Evolutionary conservation across 2,888 invertebrate species (phyloP).

Genomic region (Pachycephus smyrnensis): DNA sequence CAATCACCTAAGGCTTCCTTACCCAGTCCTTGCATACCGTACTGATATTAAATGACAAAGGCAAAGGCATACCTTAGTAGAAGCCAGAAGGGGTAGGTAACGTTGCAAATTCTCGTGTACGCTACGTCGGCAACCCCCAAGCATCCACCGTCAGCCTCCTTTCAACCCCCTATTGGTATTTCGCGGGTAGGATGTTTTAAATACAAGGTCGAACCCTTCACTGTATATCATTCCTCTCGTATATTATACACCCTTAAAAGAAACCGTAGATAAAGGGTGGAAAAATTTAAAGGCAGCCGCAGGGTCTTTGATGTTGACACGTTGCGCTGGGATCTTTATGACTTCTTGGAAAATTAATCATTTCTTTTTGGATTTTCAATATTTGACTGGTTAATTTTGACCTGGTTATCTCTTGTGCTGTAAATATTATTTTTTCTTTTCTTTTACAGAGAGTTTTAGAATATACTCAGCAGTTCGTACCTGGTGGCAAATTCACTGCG

Average conservation of each 20-base stretch:
- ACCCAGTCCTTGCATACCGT: conserved; percentile 58
- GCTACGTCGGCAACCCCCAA: conserved; percentile 24
- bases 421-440: neutral
- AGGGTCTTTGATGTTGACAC: conserved; percentile 59
- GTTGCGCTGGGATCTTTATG: neutral
- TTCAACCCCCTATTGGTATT: conserved; percentile 60
- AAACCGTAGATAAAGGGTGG: conserved; percentile 56
- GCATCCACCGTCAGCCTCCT: conserved; percentile 18
- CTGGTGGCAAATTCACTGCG: conserved; percentile 1
- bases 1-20: conserved; percentile 66
- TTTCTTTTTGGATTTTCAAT: neutral
- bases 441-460: neutral
- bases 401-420: neutral
- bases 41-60: conserved; percentile 67
- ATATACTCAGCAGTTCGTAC: neutral
- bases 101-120: conserved; percentile 59
- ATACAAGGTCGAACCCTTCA: conserved; percentile 42
- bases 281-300: conserved; percentile 58
- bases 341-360: neutral
- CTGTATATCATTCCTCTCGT: neutral
- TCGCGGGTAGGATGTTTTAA: conserved; percentile 64
- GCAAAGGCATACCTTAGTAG: conserved; percentile 64
- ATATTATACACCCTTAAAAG: conserved; percentile 1
- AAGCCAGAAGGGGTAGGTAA: conserved; percentile 32
- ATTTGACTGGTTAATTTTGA: neutral